A percentile compares a stretch with the other conserved stretches of the same genome.
Conservation (phyloP, 2,113 vertebrate genomes). For the Perca fluviatilis region DNA sequence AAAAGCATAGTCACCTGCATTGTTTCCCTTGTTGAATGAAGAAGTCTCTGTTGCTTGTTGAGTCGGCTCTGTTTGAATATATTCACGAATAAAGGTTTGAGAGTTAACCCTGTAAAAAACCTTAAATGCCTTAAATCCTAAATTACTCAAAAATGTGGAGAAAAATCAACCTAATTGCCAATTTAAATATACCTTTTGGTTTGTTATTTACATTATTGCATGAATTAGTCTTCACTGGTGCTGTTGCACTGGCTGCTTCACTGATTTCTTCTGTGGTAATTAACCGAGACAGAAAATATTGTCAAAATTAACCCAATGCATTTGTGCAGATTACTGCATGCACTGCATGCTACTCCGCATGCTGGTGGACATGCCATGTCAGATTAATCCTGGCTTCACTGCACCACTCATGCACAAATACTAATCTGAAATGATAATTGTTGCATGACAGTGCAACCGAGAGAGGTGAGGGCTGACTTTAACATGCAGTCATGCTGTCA, state of each 20-base stretch:
- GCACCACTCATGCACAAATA: neutral
- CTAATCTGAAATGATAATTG: neutral
- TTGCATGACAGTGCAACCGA: neutral
- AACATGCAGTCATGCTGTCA: conserved; percentile 33
- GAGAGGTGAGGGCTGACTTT: neutral
- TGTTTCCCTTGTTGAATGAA: conserved; percentile 20
- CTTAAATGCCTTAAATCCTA: neutral
- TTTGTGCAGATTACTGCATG: conserved; percentile 61
- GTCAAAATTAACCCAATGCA: conserved; percentile 42
- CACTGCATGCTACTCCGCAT: conserved; percentile 45
- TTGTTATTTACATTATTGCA: conserved; percentile 77
- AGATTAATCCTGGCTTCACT: neutral
- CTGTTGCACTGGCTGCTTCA: conserved; percentile 65
- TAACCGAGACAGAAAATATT: conserved; percentile 60
- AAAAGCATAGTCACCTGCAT: conserved; percentile 56
- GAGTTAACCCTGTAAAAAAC: fast-evolving
- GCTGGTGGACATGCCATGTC: conserved; percentile 37
- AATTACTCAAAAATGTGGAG: conserved; percentile 4
- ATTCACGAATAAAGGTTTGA: conserved; percentile 4
- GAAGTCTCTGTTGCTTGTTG: conserved; percentile 18
- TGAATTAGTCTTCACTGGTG: conserved; percentile 66
- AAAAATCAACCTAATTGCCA: conserved; percentile 19
- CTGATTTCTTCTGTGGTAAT: conserved; percentile 62
- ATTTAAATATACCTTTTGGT: conserved; percentile 68
- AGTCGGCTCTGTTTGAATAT: conserved; percentile 48